Evolutionary conservation across 2,797 vertebrate species (phyloP), one percentile per base, ranked within the genome.

Genomic region (Chelon labrosus): DNA sequence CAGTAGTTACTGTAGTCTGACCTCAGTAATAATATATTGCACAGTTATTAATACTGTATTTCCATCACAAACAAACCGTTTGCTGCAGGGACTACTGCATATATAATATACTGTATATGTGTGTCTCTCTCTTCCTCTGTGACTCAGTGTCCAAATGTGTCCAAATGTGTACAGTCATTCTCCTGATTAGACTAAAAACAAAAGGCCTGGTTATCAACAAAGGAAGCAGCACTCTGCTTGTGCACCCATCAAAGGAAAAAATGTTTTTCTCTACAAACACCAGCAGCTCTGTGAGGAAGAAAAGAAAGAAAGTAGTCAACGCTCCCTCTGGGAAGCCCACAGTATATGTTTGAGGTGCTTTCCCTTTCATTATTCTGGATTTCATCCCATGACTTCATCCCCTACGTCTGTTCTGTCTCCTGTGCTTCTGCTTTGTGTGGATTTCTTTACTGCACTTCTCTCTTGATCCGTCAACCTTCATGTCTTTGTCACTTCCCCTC

Each of bases 181-280:
- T 78, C 89, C 83, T 91, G 87, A 91, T 91, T 90, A 84, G 57
- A 65, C 51, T 47, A 47, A 86, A 88, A 92, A 91, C 86, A 89
- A 91, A 75, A 61, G 83, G 51, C 2, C 46, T 51, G 35, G 55
- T 79, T 89, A 84, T 92, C 91, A 87, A 72, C 47, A 85, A 80
- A 89, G 92, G 92, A 93, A 92, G 82, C 84, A 73, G 83, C 75
- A 25, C 57, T 82, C 53, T 44, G 75, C 64, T 41, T 46, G 42
- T 60, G 70, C 80, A 52, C 51, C 46, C 51, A 76, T 84, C 78
- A 88, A 88, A 85, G 58, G 17, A 44, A 52, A 62, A 56, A 10
- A 46, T 39, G 12, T 75, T 78, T 73, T 84, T 62, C 60, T 76
- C 65, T 53, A 17, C 25, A 38, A 65, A 83, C 72, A 64, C 55